Percentiles rank a stretch among this genome's conserved stretches.
These are phyloP conservation scores for Acholoe squamosa DNA, from an alignment of 2,888 invertebrate genomes.

Conservation along the genomic window DNA sequence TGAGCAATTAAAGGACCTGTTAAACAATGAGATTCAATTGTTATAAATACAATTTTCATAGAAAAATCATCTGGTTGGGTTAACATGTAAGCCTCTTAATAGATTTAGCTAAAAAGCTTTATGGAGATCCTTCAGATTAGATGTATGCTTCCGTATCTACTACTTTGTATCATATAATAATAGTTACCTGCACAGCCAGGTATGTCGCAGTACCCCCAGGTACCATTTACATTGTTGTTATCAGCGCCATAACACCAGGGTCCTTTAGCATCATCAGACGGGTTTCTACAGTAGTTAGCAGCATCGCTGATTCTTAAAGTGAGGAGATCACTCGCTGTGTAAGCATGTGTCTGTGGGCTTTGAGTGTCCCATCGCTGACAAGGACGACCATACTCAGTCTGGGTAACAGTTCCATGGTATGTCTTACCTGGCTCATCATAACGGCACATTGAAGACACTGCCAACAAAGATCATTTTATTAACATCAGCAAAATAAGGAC, in stretches of 20 bases:
- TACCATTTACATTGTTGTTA: not conserved
- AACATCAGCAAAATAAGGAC: too few relatives aligned
- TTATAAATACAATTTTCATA: too few relatives aligned
- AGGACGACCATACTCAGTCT: not conserved
- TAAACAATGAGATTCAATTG: too few relatives aligned
- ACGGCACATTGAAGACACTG: constrained; percentile 30
- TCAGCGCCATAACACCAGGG: constrained; percentile 28
- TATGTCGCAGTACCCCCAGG: constrained; percentile 29
- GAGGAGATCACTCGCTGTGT: not conserved
- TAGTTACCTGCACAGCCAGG: constrained; percentile 44
- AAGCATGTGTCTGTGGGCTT: not conserved
- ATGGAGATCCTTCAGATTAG: too few relatives aligned
- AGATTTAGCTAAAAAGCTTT: too few relatives aligned
- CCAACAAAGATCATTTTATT: too few relatives aligned
- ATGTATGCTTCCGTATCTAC: too few relatives aligned
- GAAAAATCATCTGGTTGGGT: too few relatives aligned
- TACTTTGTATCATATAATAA: too few relatives aligned
- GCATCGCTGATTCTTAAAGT: not conserved
- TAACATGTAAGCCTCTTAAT: too few relatives aligned
- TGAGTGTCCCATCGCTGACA: constrained; percentile 39
- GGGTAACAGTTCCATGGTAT: not conserved
- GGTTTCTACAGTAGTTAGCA: constrained; percentile 37
- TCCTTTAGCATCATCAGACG: not conserved
- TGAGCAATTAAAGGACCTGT: too few relatives aligned
- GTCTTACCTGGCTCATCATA: constrained; percentile 11